Evolutionary conservation across 2,113 vertebrate genomes (phyloP), one percentile per base, ranked within the genome.

Genomic region (Hemiscyllium ocellatum): DNA sequence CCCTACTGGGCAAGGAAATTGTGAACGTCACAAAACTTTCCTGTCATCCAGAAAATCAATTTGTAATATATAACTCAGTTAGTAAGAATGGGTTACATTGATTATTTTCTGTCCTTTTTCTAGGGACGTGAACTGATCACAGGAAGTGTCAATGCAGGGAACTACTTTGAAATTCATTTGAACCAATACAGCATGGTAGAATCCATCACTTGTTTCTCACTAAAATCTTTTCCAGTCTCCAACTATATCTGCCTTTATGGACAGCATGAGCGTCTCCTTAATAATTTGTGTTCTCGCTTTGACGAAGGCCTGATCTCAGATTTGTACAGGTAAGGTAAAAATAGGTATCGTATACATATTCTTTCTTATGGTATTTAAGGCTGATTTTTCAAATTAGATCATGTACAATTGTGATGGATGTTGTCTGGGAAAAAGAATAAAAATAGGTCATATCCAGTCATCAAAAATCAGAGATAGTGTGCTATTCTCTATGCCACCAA

Each of bases 191-290:
- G 96, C 37, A 96, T 96, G 97, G 98, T 99, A 96, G 98, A 98
- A 86, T 96, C 97, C 29, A 97, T 99, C 97, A 99, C 98, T 3
- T 99, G 99, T 96, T 96, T 99, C 78, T 99, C 98, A 15, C 97
- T 97, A 91, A 97, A 98, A 1, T 97, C 98, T 66, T 96, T 99
- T 94, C 98, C 99, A 0, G 95, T 97, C 90, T 98, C 98, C 96
- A 99, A 99, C 97, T 98, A 98, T 96, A 96, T 98, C 95, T 97
- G 97, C 96, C 96, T 99, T 96, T 99, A 98, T 0, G 98, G 98
- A 10, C 98, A 98, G 96, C 98, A 99, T 0, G 98, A 99, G 96
- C 97, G 97, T 90, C 97, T 98, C 96, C 98, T 99, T 69, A 99
- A 99, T 24, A 98, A 97, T 66, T 97, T 99, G 91, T 97, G 72